Percentiles rank a stretch among this genome's conserved stretches.
phyloP scores from a whole-genome alignment of 2,888 invertebrate species.

The Xestia c-nigrum region DNA sequence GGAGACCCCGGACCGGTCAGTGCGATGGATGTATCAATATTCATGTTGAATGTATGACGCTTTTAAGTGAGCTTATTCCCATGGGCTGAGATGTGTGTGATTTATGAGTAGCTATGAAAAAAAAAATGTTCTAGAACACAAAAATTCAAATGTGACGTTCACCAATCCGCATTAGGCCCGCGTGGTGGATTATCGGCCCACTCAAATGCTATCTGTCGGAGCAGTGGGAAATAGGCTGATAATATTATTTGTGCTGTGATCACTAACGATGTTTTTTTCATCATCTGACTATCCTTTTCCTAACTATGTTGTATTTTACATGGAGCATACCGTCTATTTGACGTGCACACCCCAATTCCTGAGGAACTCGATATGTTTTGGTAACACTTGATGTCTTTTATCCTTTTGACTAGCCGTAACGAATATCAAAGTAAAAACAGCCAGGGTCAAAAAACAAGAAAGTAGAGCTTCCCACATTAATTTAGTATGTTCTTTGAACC shows the following conservation, averaged over 20 bases:
- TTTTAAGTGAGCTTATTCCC: slow-evolving; percentile 45
- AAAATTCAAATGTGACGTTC: not conserved
- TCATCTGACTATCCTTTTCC: not conserved
- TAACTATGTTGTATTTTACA: not conserved
- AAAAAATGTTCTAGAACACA: not conserved
- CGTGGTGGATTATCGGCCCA: not conserved
- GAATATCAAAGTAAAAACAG: not conserved
- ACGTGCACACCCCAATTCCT: not conserved
- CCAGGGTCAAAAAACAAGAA: not conserved
- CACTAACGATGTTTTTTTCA: not conserved
- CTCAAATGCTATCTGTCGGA: not conserved
- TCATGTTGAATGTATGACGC: slow-evolving; percentile 71
- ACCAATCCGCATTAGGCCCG: not conserved
- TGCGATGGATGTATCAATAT: slow-evolving; percentile 80
- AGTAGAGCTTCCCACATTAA: not conserved
- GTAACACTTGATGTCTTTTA: not conserved
- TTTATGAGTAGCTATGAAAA: slow-evolving; percentile 9
- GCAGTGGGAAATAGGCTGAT: not conserved
- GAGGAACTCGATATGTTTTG: not conserved
- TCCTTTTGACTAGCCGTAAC: not conserved
- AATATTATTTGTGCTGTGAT: not conserved
- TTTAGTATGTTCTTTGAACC: not conserved
- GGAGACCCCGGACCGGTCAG: slow-evolving; percentile 63
- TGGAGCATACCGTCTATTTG: not conserved
- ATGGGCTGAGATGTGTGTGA: slow-evolving; percentile 41